Conservation (phyloP, 2,888 invertebrate species). For the Scaptomyza flava region DNA sequence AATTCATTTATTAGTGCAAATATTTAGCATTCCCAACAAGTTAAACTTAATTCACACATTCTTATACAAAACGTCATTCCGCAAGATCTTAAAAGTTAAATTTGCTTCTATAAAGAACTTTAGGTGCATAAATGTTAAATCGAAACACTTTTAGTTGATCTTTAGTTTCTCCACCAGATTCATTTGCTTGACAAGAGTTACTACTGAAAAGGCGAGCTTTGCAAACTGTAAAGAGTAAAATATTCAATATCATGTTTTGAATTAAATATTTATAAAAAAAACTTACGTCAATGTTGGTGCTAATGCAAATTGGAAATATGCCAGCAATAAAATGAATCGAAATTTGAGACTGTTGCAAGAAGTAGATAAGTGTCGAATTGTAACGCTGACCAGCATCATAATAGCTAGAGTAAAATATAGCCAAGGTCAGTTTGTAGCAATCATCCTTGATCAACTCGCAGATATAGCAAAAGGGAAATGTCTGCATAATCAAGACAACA, state of each 20-base stretch:
- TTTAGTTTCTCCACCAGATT: conserved; percentile 39
- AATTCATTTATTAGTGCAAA: background rate
- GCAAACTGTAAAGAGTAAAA: conserved; percentile 36
- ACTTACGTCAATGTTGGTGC: conserved; percentile 43
- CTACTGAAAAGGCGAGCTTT: conserved; percentile 57
- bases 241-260: background rate
- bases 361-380: conserved; percentile 40
- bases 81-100: background rate
- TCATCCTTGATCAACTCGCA: conserved; percentile 48
- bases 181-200: conserved; percentile 50
- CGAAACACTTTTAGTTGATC: background rate
- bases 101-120: background rate
- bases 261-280: too few relatives aligned
- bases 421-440: conserved; percentile 21
- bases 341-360: conserved; percentile 33
- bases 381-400: conserved; percentile 34
- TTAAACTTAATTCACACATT: background rate
- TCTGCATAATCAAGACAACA: conserved; percentile 19
- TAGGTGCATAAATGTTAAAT: background rate
- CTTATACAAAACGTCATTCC: background rate
- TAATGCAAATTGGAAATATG: conserved; percentile 39
- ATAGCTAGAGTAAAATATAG: conserved; percentile 53
- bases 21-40: background rate
- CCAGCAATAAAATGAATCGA: conserved; percentile 45
- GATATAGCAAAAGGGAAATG: conserved; percentile 56